Base-by-base conservation (phyloP, 1,140 invertebrate genomes). In the Zaprionus lachaisei region DNA sequence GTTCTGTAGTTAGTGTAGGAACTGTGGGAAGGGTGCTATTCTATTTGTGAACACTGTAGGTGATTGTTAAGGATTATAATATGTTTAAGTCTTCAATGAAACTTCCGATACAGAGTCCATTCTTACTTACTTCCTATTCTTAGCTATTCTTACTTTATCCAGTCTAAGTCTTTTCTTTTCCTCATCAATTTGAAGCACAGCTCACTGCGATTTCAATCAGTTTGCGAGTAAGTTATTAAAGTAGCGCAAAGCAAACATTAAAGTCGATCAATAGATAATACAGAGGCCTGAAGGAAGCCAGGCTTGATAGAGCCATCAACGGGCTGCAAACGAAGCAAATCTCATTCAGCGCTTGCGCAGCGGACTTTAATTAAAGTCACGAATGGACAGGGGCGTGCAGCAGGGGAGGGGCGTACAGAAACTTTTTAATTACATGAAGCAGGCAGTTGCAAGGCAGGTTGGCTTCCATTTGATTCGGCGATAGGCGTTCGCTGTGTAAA, bases 281-380 rank as follows among this genome's bases (percentile, higher is more conserved):
- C 11, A 15, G 12, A 38, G 15, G 34, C 62, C 22, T 5, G 31
- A 28, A 26, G 31, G 24, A 6, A n/a, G 4, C 2, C 31, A 3
- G 62, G 17, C n/a, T 22, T 54, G 63, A 77, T 77, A 68, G 51
- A 77, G 75, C 51, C 75, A 77, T 77, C 75, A 77, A 47, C 9
- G 3, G 3, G n/a, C 34, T 3, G 15, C 34, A 41, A 70, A 28
- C 7, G 41, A 11, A 47, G 41, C 41, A 4, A 34, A 9, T 34
- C 9, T 34, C 9, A 12, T 20, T 24, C 54, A 56, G 51, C 73
- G 73, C 47, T 34, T 51, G 24, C 65, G 77, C 66, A 54, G 57
- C 72, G 64, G 54, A 75, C 78, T 89, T 87, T 87, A 87, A 87
- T 87, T 87, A 87, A 87, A 83, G 77, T 87, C 71, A 65, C 55